A percentile compares a stretch with the other conserved stretches of the same genome.
phyloP scores from a whole-genome alignment of 2,888 invertebrate genomes.

The Eustalomyia histrio region DNA sequence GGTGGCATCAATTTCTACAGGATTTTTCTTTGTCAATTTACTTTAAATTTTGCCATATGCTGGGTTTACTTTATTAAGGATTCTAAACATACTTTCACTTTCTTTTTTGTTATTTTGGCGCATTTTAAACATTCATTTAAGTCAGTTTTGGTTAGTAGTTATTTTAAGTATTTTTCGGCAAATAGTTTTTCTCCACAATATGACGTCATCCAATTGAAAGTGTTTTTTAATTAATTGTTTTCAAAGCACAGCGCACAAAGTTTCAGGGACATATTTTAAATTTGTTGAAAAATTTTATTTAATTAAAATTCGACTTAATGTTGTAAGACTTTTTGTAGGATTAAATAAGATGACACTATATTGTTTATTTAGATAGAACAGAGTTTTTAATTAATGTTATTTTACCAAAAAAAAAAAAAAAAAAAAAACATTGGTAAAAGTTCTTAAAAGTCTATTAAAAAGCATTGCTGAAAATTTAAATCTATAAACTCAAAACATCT shows the following conservation, averaged over 20 bases:
- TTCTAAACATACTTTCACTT: constrained; percentile 49
- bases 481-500: too few species aligned
- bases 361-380: too few species aligned
- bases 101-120: constrained; percentile 4
- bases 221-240: constrained; percentile 41
- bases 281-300: constrained; percentile 23
- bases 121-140: constrained; percentile 38
- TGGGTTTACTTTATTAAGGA: neutral
- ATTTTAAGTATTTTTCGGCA: neutral
- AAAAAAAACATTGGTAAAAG: too few species aligned
- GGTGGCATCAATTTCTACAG: neutral
- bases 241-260: neutral
- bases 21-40: neutral
- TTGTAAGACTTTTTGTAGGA: too few species aligned
- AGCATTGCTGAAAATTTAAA: too few species aligned
- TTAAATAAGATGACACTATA: too few species aligned
- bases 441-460: too few species aligned
- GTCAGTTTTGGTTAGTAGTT: constrained; percentile 29
- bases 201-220: constrained; percentile 12
- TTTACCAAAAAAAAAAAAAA: too few species aligned
- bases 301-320: constrained; percentile 25
- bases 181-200: neutral
- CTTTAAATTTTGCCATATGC: neutral
- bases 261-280: constrained; percentile 32
- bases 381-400: too few species aligned